Evolutionary conservation across 2,888 invertebrate species (phyloP).

Genomic region (Hirtodrosophila confusa): DNA sequence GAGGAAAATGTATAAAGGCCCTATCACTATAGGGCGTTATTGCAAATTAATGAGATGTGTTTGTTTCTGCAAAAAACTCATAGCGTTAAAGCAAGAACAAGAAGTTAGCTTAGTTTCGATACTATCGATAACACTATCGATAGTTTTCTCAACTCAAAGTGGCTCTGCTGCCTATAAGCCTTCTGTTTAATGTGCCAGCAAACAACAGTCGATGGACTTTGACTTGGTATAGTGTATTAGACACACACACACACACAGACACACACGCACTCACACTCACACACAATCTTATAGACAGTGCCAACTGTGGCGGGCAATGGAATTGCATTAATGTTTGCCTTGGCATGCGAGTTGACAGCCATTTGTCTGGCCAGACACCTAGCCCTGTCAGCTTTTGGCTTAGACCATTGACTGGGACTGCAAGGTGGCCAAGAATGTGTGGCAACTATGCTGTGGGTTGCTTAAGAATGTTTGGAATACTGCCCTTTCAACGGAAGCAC

Average conservation of each 20-base stretch:
- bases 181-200: too few relatives aligned
- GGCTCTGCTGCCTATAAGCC: too few relatives aligned
- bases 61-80: too few relatives aligned
- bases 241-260: conserved; percentile 5
- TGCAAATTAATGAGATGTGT: too few relatives aligned
- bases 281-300: conserved; percentile 9
- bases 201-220: neutral
- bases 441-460: conserved; percentile 14
- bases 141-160: neutral
- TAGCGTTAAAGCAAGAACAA: too few relatives aligned
- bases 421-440: conserved; percentile 11
- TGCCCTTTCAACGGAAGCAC: conserved; percentile 1
- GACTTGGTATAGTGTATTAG: conserved; percentile 12
- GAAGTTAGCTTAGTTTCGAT: neutral
- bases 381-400: conserved; percentile 51
- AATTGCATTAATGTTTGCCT: conserved; percentile 54
- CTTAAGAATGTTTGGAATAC: neutral
- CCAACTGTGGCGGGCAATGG: conserved; percentile 42
- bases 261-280: conserved; percentile 2
- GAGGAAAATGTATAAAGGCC: too few relatives aligned
- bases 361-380: conserved; percentile 70
- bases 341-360: conserved; percentile 60
- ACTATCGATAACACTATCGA: conserved; percentile 1
- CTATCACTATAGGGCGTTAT: too few relatives aligned
- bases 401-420: conserved; percentile 2